These are phyloP conservation scores for Crotalus viridis DNA, from an alignment of 2,113 vertebrate genomes.

Conservation along the genomic window DNA sequence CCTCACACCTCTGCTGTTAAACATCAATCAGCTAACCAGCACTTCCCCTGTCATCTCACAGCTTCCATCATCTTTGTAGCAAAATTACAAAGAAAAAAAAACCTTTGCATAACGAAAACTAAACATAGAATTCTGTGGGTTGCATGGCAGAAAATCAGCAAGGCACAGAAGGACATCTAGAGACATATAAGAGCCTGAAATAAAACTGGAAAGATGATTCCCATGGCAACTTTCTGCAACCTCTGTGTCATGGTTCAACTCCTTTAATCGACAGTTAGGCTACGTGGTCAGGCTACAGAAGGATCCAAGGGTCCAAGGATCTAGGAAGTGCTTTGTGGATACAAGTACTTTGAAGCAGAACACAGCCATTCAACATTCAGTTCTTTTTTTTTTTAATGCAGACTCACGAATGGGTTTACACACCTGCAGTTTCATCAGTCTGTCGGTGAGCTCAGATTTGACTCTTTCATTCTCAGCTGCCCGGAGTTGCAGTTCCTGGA, in stretches of 20 bases:
- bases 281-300: too few relatives aligned
- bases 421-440: conserved; percentile 79
- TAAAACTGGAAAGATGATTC: background rate
- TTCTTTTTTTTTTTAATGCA: background rate
- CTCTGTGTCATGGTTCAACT: background rate
- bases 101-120: background rate
- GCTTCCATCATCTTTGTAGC: background rate
- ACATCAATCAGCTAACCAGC: background rate
- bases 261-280: too few relatives aligned
- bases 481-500: conserved; percentile 79
- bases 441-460: conserved; percentile 74
- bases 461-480: conserved; percentile 77
- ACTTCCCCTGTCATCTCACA: background rate
- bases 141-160: background rate
- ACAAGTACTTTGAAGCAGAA: background rate
- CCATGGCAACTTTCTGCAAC: background rate
- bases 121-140: conserved; percentile 10
- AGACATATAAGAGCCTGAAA: background rate
- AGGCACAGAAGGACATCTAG: background rate
- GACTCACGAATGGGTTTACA: background rate
- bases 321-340: background rate
- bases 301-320: too few relatives aligned
- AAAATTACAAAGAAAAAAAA: background rate
- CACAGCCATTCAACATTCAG: background rate
- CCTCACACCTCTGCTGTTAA: background rate